Percentiles rank a stretch among this genome's conserved stretches.
Evolutionary conservation across 2,888 invertebrate genomes (phyloP).

Genomic region (Agrotis puta): DNA sequence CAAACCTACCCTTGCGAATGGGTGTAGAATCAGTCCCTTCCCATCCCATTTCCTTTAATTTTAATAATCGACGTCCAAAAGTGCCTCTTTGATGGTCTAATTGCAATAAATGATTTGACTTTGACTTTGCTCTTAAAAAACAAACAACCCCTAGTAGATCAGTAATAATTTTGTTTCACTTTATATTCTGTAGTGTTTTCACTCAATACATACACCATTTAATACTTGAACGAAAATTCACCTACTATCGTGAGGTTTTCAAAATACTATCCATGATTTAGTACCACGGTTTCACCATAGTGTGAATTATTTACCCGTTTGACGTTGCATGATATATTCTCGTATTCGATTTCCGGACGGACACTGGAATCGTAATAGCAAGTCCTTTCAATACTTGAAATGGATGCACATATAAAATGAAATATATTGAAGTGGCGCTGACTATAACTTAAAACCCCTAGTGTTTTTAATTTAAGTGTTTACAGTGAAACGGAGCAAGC

Average conservation of each 20-base stretch:
- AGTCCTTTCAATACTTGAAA: constrained; percentile 31
- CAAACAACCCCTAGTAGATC: no score
- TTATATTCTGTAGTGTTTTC: not conserved
- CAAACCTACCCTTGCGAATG: no score
- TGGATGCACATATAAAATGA: constrained; percentile 20
- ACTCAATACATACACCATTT: not conserved
- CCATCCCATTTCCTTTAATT: no score
- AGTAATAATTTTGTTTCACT: not conserved
- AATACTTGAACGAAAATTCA: constrained; percentile 26
- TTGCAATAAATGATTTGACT: no score
- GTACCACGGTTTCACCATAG: constrained; percentile 37
- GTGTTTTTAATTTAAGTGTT: not conserved
- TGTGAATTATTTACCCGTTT: constrained; percentile 46
- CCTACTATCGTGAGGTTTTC: constrained; percentile 26
- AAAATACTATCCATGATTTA: constrained; percentile 50
- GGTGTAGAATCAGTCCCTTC: no score
- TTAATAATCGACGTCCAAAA: no score
- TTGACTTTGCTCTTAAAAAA: no score
- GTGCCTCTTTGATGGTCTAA: no score
- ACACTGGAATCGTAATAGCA: constrained; percentile 42
- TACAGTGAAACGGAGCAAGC: not conserved
- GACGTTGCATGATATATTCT: constrained; percentile 60
- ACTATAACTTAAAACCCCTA: not conserved
- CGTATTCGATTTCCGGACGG: constrained; percentile 63
- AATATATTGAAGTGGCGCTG: constrained; percentile 12